These are phyloP conservation scores for Bugulina stolonifera DNA, from an alignment of 2,888 invertebrate species.

Conservation along the genomic window DNA sequence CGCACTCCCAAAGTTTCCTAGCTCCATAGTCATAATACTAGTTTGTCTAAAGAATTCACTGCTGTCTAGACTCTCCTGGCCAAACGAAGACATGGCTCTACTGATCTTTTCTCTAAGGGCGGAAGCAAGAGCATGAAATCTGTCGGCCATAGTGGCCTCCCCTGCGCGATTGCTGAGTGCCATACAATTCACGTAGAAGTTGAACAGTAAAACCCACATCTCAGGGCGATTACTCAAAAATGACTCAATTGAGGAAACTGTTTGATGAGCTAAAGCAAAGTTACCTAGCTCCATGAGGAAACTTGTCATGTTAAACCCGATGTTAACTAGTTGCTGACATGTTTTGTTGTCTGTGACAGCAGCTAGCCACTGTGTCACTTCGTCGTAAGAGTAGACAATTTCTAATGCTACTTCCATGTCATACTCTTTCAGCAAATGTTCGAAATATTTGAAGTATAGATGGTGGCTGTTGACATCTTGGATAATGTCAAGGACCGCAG, in stretches of 20 bases:
- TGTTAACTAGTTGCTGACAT: constrained; percentile 32
- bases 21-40: constrained; percentile 39
- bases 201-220: constrained; percentile 40
- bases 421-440: constrained; percentile 32
- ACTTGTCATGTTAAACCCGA: constrained; percentile 38
- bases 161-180: constrained; percentile 34
- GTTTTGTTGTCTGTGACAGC: constrained; percentile 25
- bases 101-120: constrained; percentile 39
- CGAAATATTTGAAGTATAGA: constrained; percentile 41
- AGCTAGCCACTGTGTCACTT: constrained; percentile 16
- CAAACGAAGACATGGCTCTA: constrained; percentile 46
- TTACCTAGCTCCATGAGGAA: constrained; percentile 39
- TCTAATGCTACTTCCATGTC: constrained; percentile 32
- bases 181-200: constrained; percentile 41
- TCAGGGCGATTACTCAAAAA: constrained; percentile 39
- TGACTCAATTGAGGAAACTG: constrained; percentile 34
- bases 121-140: constrained; percentile 37
- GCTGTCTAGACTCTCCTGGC: constrained; percentile 39
- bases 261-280: constrained; percentile 36
- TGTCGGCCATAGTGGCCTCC: constrained; percentile 32
- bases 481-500: constrained; percentile 39
- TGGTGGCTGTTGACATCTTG: constrained; percentile 37
- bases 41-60: constrained; percentile 37
- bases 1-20: constrained; percentile 41
- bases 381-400: constrained; percentile 32